Conservation (phyloP, 2,113 vertebrate species). For the Kryptolebias marmoratus region DNA sequence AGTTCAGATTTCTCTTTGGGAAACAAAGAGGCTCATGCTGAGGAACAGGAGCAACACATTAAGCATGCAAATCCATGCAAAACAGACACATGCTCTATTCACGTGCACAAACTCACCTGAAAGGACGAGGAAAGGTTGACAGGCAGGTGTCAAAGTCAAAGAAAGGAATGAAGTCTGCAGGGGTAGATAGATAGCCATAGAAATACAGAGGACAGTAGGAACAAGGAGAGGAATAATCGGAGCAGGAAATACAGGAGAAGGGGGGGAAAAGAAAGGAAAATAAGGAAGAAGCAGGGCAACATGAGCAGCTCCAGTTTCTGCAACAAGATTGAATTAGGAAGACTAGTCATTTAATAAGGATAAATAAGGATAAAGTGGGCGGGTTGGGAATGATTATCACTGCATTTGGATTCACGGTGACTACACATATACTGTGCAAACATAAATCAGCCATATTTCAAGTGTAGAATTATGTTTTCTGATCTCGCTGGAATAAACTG, state of each 20-base stretch:
- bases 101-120: slow-evolving; percentile 68
- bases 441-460: not conserved
- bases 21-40: not conserved
- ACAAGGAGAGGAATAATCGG: slow-evolving; percentile 28
- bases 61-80: slow-evolving; percentile 14
- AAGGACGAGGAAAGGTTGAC: slow-evolving; percentile 55
- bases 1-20: slow-evolving; percentile 31
- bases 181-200: slow-evolving; percentile 35
- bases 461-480: not conserved
- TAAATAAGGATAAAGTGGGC: not conserved
- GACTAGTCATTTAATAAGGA: slow-evolving; percentile 12
- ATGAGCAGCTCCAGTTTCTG: slow-evolving; percentile 10
- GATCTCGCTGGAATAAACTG: too few species aligned
- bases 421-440: not conserved
- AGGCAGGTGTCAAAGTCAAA: slow-evolving; percentile 60
- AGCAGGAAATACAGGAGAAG: slow-evolving; percentile 17
- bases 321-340: not conserved
- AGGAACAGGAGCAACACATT: not conserved
- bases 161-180: slow-evolving; percentile 58
- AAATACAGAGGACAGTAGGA: slow-evolving; percentile 27
- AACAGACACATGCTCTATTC: not conserved
- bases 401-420: not conserved
- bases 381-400: slow-evolving; percentile 9
- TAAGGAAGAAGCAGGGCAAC: slow-evolving; percentile 5
- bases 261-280: slow-evolving; percentile 33